Evolutionary conservation across 2,888 invertebrate species (phyloP).

Genomic region (Meghimatium bilineatum): DNA sequence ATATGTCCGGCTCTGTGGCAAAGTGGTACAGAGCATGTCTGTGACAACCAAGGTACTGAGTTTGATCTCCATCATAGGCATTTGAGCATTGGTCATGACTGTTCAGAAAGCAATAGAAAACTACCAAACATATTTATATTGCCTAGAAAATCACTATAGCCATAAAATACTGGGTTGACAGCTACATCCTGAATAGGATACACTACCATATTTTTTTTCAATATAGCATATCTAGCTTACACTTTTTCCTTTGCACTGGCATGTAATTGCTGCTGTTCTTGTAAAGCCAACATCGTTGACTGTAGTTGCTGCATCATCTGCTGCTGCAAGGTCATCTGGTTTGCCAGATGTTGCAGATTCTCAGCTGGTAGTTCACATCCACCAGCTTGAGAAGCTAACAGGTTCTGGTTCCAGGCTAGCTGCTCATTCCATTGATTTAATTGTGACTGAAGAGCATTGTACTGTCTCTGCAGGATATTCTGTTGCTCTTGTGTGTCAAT

Average conservation of each 20-base stretch:
- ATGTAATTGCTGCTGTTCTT: conserved; percentile 63
- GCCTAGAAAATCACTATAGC: too few species aligned
- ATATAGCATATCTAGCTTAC: neutral
- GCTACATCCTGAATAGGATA: too few species aligned
- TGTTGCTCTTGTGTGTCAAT: conserved; percentile 37
- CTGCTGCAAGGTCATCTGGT: conserved; percentile 58
- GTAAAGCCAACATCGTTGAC: conserved; percentile 53
- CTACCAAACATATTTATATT: too few species aligned
- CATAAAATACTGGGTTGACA: too few species aligned
- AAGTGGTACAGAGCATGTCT: too few species aligned
- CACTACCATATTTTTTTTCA: too few species aligned
- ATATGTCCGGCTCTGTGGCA: too few species aligned
- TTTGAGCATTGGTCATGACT: too few species aligned
- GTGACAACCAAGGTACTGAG: too few species aligned
- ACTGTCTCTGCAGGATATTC: conserved; percentile 62
- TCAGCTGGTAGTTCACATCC: conserved; percentile 43
- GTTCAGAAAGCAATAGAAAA: too few species aligned
- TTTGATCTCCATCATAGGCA: too few species aligned
- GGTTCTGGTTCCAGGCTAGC: conserved; percentile 67
- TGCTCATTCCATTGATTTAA: conserved; percentile 71
- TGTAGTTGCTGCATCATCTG: conserved; percentile 66
- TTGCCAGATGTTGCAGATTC: conserved; percentile 52
- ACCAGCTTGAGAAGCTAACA: conserved; percentile 60
- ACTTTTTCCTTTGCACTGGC: conserved; percentile 56
- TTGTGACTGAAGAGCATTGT: conserved; percentile 69